Percentiles rank a stretch among this genome's conserved stretches.
Conservation (phyloP, 2,113 vertebrate species). For the Eptatretus burgeri region DNA sequence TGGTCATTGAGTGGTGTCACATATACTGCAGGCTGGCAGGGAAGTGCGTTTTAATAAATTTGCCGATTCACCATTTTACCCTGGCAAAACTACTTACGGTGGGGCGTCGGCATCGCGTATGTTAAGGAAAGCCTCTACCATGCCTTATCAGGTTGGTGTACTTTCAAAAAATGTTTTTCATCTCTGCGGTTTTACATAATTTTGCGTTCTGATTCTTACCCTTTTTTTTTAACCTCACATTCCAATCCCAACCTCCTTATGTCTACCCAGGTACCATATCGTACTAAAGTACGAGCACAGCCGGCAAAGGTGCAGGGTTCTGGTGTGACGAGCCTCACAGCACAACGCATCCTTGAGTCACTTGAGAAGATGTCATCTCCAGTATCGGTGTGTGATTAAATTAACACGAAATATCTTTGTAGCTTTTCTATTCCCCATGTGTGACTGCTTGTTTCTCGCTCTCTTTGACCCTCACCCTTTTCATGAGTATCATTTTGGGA, state of each 20-base stretch:
- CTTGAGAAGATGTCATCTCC: conserved; percentile 94
- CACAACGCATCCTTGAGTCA: conserved; percentile 61
- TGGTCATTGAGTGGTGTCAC: too few relatives aligned
- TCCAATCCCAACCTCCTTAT: not conserved
- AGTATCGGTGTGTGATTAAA: conserved; percentile 30
- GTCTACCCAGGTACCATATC: conserved; percentile 34
- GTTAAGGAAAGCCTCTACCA: conserved; percentile 21
- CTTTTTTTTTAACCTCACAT: not conserved
- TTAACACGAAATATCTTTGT: not conserved
- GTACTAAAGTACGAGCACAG: conserved; percentile 70
- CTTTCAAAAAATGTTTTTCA: not conserved
- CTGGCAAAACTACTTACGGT: conserved; percentile 73
- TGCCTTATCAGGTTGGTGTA: conserved; percentile 43
- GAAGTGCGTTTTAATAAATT: conserved; percentile 48
- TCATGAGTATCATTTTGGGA: too few relatives aligned
- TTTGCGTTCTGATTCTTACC: not conserved
- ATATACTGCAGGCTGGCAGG: not conserved
- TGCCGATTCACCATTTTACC: conserved; percentile 79
- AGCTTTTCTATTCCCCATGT: too few relatives aligned
- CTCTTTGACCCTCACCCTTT: too few relatives aligned
- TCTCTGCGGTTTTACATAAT: not conserved
- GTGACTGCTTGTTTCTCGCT: too few relatives aligned
- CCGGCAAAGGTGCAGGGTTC: conserved; percentile 38
- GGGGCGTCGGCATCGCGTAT: conserved; percentile 40
- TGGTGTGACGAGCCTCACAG: conserved; percentile 69